Percentiles rank a stretch among this genome's conserved stretches.
These are phyloP conservation scores for Oncorhynchus kisutch DNA, from an alignment of 2,113 vertebrate species.

Conservation along the genomic window DNA sequence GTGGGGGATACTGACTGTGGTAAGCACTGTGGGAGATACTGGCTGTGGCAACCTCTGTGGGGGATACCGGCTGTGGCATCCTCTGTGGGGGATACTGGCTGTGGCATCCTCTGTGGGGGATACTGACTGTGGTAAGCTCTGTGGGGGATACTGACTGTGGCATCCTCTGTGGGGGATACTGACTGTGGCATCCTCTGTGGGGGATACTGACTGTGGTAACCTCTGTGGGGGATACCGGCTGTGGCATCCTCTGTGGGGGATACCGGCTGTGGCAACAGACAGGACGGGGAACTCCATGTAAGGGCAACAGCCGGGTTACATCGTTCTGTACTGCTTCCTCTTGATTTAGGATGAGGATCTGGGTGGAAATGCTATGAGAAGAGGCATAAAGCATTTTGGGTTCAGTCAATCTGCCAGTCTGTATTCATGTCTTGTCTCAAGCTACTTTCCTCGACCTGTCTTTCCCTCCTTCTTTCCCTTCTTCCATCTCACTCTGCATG, in stretches of 20 bases:
- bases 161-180: too few relatives aligned
- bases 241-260: background rate
- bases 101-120: too few relatives aligned
- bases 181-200: too few relatives aligned
- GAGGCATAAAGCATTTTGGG: background rate
- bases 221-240: too few relatives aligned
- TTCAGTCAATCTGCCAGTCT: background rate
- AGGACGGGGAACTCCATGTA: constrained; percentile 31
- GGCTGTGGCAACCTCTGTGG: too few relatives aligned
- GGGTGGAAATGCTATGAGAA: background rate
- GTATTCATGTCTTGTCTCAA: background rate
- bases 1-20: too few relatives aligned
- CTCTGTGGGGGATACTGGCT: too few relatives aligned
- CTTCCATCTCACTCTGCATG: background rate
- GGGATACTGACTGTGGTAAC: too few relatives aligned
- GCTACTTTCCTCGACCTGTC: background rate
- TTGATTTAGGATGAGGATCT: constrained; percentile 14
- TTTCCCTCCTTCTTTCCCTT: background rate
- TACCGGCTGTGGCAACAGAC: background rate
- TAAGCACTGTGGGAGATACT: too few relatives aligned
- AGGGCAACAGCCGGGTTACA: constrained; percentile 17
- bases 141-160: too few relatives aligned
- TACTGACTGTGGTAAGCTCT: too few relatives aligned
- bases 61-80: too few relatives aligned
- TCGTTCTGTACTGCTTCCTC: background rate